Conservation (phyloP, 2,113 vertebrate species). For the Actenoides lindsayi region DNA sequence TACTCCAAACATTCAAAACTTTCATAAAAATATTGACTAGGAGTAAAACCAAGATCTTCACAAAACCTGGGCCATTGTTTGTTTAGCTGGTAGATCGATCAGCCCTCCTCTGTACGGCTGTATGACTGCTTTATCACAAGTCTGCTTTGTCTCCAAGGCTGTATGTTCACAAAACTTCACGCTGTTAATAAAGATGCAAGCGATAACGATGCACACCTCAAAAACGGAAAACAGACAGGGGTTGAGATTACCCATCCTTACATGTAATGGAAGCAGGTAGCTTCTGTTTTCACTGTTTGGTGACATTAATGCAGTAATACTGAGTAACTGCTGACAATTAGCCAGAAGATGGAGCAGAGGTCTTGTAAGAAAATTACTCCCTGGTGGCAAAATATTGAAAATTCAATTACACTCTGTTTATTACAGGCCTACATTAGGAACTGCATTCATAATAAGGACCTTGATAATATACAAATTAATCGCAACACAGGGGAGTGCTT, state of each 20-base stretch:
- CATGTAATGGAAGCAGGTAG: conserved; percentile 31
- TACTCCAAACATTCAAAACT: background rate
- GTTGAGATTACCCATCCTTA: background rate
- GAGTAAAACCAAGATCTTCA: background rate
- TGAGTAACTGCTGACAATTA: conserved; percentile 81
- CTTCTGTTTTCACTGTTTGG: conserved; percentile 42
- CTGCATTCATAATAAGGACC: conserved; percentile 79
- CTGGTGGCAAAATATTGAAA: conserved; percentile 82
- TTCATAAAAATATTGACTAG: background rate
- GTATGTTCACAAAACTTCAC: background rate
- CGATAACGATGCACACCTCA: conserved; percentile 16
- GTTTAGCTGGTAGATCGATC: background rate
- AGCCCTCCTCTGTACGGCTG: background rate
- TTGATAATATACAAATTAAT: conserved; percentile 82
- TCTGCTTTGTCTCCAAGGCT: background rate
- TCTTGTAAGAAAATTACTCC: conserved; percentile 80
- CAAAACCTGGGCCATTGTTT: background rate
- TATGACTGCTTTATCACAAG: background rate
- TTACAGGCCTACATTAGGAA: conserved; percentile 78
- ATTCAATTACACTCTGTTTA: conserved; percentile 86
- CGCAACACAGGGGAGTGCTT: conserved; percentile 75
- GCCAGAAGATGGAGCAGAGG: conserved; percentile 82
- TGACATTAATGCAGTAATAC: conserved; percentile 71
- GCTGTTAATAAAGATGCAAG: background rate
- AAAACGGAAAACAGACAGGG: background rate